Percentiles rank a stretch among this genome's conserved stretches.
Evolutionary conservation across 2,888 invertebrate genomes (phyloP).

Genomic region (Bombylius discolor): DNA sequence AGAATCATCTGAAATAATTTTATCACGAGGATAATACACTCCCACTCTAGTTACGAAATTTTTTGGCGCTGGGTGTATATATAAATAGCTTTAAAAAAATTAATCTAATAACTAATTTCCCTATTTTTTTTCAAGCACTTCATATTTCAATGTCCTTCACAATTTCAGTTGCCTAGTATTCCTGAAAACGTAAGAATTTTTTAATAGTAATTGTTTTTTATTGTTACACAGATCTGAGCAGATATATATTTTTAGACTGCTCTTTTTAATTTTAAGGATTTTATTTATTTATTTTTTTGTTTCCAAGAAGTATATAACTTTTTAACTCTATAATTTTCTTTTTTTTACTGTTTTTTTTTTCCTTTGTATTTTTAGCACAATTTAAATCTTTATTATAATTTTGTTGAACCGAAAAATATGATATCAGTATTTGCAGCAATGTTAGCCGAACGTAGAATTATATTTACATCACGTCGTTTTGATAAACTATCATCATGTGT

Average conservation of each 20-base stretch:
- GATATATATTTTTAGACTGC: background rate
- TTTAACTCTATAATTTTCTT: background rate
- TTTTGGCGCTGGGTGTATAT: too few relatives aligned
- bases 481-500: slow-evolving; percentile 84
- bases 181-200: slow-evolving; percentile 77
- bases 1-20: too few relatives aligned
- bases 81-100: too few relatives aligned
- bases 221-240: too few relatives aligned
- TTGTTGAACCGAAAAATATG: slow-evolving; percentile 91
- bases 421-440: slow-evolving; percentile 90
- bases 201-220: too few relatives aligned
- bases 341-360: background rate
- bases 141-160: slow-evolving; percentile 62
- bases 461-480: slow-evolving; percentile 81
- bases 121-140: slow-evolving; percentile 53
- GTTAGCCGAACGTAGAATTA: slow-evolving; percentile 84
- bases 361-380: slow-evolving; percentile 58
- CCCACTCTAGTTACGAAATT: too few relatives aligned
- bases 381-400: slow-evolving; percentile 93
- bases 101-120: too few relatives aligned
- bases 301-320: too few relatives aligned
- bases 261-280: background rate
- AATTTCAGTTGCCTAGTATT: slow-evolving; percentile 80
- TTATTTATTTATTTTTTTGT: background rate
- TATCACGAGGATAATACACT: too few relatives aligned